Percentiles rank a stretch among this genome's conserved stretches.
Conservation (phyloP, 2,113 vertebrate species). For the Eira barbara region DNA sequence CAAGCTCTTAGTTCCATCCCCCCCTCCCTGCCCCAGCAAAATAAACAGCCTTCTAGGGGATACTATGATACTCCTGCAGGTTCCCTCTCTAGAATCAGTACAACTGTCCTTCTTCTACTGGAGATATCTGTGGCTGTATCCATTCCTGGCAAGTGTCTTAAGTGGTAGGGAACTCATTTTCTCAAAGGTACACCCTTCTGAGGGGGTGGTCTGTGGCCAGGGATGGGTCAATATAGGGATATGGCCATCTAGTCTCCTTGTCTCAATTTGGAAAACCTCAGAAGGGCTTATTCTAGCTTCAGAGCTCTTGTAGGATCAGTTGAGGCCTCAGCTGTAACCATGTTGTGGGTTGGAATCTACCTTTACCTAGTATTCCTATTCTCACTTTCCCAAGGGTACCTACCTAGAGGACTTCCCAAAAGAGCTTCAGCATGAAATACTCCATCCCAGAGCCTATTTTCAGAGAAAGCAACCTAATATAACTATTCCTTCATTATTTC, state of each 20-base stretch:
- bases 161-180: neutral
- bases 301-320: neutral
- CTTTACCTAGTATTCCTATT: neutral
- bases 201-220: neutral
- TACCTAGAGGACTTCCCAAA: neutral
- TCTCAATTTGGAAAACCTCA: neutral
- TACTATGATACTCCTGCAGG: neutral
- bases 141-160: neutral
- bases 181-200: neutral
- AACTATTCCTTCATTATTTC: neutral
- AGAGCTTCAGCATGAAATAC: neutral
- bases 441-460: neutral
- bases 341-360: neutral
- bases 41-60: neutral
- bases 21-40: neutral
- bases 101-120: neutral
- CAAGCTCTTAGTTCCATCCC: neutral
- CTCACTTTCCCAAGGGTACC: neutral
- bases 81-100: neutral
- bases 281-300: neutral
- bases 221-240: neutral
- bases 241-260: fast-evolving
- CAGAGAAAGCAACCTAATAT: neutral
- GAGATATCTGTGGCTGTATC: neutral
- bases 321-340: neutral